Base-by-base conservation (phyloP, 2,888 invertebrate genomes). In the Scaptodrosophila latifasciaeformis region DNA sequence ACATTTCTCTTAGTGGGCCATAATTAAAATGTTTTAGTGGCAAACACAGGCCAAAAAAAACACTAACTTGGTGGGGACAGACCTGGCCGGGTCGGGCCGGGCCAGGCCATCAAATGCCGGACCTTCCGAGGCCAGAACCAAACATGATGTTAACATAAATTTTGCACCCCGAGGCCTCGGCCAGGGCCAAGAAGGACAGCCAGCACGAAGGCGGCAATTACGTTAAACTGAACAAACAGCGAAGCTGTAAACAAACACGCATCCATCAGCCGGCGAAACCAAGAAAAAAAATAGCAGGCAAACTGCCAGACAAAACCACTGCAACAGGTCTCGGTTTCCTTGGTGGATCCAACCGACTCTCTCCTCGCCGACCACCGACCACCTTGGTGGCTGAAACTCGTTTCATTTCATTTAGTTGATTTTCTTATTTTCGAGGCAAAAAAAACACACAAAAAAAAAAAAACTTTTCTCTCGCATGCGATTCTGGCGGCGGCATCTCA, bases 131-230 rank as follows among this genome's bases (percentile, higher is more conserved):
- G 37, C 42, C 43, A 37, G 51, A 63, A 61, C 62, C 59, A 63
- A 83, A 83, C 83, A 83, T 67, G 83, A 70, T 83, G 83, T 83
- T 83, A 83, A 83, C 84, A 83, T 83, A 83, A 81, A 83, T 83
- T 83, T 82, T 13, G 34, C 15, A 18, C 39, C 19, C 18, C 37
- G 34, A 40, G 35, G 40, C 27, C 42, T 40, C 50, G 49, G 47
- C 50, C 48, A 44, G 39, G 42, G 53, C 43, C 49, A 27, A 31
- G 35, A 29, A 47, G n/a, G n/a, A 29, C 37, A 10, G 6, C 37
- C 21, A 19, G 50, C 39, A 43, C 57, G 31, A 49, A 63, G 65
- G 65, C 81, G 70, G 75, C 80, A 81, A 82, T 83, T 83, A 77
- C 76, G 81, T 79, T 83, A 82, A 83, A 83, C 77, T 83, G 70